Percentiles rank a stretch among this genome's conserved stretches.
phyloP scores from a whole-genome alignment of 2,113 vertebrate genomes.

The Dermatemys mawii region DNA sequence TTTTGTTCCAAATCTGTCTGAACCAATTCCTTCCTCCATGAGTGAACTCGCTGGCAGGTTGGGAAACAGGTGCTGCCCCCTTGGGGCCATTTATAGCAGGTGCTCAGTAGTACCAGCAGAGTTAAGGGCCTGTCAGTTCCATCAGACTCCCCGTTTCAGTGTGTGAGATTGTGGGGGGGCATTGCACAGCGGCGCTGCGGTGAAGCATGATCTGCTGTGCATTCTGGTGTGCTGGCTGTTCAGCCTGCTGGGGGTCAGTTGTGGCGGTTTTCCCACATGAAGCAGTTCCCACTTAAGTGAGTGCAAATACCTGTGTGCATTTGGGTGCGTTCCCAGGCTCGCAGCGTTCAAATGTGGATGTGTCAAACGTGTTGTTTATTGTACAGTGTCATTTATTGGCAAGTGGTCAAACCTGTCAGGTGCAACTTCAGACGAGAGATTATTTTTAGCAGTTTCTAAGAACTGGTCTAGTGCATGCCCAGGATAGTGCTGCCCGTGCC shows the following conservation, averaged over 20 bases:
- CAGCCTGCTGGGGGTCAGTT: neutral
- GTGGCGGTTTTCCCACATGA: neutral
- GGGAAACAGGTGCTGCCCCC: neutral
- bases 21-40: fast-evolving
- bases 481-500: neutral
- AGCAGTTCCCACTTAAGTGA: neutral
- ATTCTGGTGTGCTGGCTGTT: neutral
- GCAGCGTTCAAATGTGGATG: neutral
- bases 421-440: neutral
- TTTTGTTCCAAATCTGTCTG: neutral
- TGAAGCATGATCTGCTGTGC: neutral
- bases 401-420: conserved; percentile 13
- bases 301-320: conserved; percentile 48
- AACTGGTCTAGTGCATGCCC: conserved; percentile 6
- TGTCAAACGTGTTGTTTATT: neutral
- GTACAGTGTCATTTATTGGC: neutral
- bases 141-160: neutral
- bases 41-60: fast-evolving
- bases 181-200: neutral
- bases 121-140: neutral
- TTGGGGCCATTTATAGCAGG: neutral
- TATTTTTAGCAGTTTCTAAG: conserved; percentile 4
- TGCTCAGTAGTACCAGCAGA: neutral
- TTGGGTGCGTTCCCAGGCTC: neutral
- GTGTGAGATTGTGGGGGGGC: neutral